These are phyloP conservation scores for Parotocinclus haroldoi DNA, from an alignment of 2,797 vertebrate genomes.

Conservation along the genomic window DNA sequence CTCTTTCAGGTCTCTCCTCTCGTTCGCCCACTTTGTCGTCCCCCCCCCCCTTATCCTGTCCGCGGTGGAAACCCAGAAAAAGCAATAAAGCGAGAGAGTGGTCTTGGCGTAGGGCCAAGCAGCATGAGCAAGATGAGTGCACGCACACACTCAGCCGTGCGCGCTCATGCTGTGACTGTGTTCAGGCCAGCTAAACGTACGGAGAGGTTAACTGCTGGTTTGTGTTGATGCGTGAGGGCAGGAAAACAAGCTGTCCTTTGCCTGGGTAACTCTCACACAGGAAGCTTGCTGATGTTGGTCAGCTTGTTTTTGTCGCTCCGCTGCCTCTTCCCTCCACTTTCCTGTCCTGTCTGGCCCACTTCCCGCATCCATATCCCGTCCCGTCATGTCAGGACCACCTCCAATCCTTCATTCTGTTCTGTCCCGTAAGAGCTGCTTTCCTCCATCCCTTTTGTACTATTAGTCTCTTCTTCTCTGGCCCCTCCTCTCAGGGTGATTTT, in stretches of 20 bases:
- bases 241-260: constrained; percentile 44
- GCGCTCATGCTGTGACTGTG: constrained; percentile 57
- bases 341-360: background rate
- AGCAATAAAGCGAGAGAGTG: constrained; percentile 69
- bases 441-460: no score
- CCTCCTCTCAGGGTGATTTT: no score
- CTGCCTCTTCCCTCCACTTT: constrained; percentile 5
- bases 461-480: no score
- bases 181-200: constrained; percentile 65
- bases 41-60: constrained; percentile 11
- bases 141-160: background rate
- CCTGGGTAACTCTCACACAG: constrained; percentile 41
- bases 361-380: no score
- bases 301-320: constrained; percentile 47
- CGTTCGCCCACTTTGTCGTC: constrained; percentile 56
- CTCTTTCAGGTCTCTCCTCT: constrained; percentile 45
- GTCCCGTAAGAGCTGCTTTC: no score
- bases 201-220: constrained; percentile 68
- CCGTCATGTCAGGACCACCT: no score
- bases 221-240: constrained; percentile 36
- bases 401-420: no score
- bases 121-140: constrained; percentile 65
- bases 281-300: constrained; percentile 36
- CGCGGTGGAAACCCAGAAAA: constrained; percentile 58
- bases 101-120: constrained; percentile 63